Percentiles rank a stretch among this genome's conserved stretches.
Conservation (phyloP, 2,113 vertebrate genomes). For the Saguinus imperator region DNA sequence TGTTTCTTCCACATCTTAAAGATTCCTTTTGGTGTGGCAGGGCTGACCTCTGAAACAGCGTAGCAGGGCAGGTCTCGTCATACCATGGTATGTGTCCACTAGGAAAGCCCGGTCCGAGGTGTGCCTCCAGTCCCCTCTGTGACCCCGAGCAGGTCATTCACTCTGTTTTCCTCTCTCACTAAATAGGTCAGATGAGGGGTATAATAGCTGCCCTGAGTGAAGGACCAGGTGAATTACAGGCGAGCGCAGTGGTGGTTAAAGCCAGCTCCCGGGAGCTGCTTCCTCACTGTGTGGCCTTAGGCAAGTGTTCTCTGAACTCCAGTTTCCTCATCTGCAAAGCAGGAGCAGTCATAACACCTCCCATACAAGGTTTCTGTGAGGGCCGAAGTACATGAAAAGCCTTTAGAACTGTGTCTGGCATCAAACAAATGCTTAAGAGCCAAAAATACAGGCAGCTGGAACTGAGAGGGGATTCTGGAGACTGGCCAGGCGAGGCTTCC, state of each 20-base stretch:
- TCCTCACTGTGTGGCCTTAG: neutral
- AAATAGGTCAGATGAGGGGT: neutral
- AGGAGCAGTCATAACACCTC: neutral
- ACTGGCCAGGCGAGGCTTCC: neutral
- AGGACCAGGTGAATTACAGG: neutral
- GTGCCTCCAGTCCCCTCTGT: neutral
- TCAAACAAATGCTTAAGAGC: neutral
- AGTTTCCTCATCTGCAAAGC: neutral
- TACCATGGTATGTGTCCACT: fast-evolving
- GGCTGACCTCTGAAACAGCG: neutral
- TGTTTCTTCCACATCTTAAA: neutral
- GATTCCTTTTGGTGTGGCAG: neutral
- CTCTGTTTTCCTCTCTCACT: neutral
- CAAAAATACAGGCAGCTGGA: neutral
- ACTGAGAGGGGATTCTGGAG: neutral
- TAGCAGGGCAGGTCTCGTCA: neutral
- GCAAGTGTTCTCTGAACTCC: neutral
- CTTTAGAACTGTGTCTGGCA: neutral
- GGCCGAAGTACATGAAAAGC: neutral
- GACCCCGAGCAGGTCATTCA: neutral
- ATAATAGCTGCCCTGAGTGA: neutral
- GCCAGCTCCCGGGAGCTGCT: fast-evolving
- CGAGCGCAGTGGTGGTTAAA: neutral
- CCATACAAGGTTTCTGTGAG: neutral
- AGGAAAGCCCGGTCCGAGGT: neutral